Conservation (phyloP, 2,113 vertebrate genomes). For the Progne subis region DNA sequence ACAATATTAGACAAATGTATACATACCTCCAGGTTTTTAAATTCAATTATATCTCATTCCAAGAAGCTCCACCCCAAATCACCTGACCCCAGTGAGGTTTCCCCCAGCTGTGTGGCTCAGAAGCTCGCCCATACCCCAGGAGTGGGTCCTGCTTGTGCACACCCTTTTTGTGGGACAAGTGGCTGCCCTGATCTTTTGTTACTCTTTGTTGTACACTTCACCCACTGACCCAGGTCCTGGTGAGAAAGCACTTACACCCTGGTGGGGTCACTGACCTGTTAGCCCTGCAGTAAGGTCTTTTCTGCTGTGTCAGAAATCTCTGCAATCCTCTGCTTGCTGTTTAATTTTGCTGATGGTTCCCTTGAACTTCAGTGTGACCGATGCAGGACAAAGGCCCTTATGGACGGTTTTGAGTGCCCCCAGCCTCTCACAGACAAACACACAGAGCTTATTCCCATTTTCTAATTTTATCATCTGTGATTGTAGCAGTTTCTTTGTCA, state of each 20-base stretch:
- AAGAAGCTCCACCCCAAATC: background rate
- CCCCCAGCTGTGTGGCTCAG: background rate
- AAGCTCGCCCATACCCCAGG: background rate
- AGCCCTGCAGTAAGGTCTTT: background rate
- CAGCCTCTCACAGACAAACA: background rate
- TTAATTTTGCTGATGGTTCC: background rate
- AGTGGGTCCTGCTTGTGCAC: background rate
- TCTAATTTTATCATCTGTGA: background rate
- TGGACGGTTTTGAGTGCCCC: background rate
- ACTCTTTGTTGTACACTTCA: too few relatives aligned
- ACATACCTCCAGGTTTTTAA: background rate
- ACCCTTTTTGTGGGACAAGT: fast-evolving
- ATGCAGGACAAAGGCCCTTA: background rate
- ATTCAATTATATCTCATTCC: background rate
- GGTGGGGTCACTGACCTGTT: background rate
- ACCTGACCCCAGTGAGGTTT: fast-evolving
- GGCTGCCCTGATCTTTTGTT: background rate
- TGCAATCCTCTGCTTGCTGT: background rate
- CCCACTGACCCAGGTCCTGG: background rate
- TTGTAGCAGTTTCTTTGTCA: background rate
- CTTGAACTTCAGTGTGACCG: background rate
- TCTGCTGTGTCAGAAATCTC: background rate
- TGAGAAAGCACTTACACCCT: fast-evolving
- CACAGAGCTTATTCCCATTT: background rate
- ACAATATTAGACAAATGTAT: background rate